Evolutionary conservation across 2,888 invertebrate species (phyloP).

Genomic region (Tetramorium bicarinatum): DNA sequence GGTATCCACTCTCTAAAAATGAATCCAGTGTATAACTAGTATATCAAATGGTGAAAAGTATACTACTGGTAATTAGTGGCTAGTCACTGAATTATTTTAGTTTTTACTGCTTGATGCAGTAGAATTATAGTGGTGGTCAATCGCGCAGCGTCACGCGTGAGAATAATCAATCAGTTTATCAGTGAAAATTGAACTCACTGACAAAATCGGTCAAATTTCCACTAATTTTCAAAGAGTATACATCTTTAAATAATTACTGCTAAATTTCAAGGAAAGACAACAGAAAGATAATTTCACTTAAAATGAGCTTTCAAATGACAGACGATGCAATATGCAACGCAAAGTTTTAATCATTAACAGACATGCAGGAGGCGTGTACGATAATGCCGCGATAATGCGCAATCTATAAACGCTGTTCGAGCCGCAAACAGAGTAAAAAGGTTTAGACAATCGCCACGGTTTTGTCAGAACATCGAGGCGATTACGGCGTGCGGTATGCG

Average conservation of each 20-base stretch:
- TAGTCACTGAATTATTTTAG: too few species aligned
- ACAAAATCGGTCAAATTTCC: too few species aligned
- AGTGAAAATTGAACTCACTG: too few species aligned
- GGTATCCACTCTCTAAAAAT: not conserved
- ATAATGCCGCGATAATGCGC: conserved; percentile 13
- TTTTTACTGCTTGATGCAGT: too few species aligned
- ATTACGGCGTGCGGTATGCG: not conserved
- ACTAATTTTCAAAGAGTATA: too few species aligned
- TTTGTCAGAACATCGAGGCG: not conserved
- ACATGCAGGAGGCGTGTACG: not conserved
- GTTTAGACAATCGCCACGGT: not conserved
- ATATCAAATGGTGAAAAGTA: too few species aligned
- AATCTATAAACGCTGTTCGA: not conserved
- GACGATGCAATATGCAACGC: not conserved
- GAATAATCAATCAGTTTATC: too few species aligned
- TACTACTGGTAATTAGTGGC: too few species aligned
- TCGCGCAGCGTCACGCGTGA: too few species aligned
- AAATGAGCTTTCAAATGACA: not conserved
- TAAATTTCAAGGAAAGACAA: not conserved
- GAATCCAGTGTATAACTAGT: too few species aligned
- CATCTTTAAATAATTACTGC: not conserved
- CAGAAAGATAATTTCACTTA: not conserved
- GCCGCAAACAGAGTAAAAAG: conserved; percentile 12
- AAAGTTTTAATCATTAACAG: conserved; percentile 3
- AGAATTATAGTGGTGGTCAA: too few species aligned